Base-by-base conservation (phyloP, 2,797 vertebrate species). In the Lemur catta region DNA sequence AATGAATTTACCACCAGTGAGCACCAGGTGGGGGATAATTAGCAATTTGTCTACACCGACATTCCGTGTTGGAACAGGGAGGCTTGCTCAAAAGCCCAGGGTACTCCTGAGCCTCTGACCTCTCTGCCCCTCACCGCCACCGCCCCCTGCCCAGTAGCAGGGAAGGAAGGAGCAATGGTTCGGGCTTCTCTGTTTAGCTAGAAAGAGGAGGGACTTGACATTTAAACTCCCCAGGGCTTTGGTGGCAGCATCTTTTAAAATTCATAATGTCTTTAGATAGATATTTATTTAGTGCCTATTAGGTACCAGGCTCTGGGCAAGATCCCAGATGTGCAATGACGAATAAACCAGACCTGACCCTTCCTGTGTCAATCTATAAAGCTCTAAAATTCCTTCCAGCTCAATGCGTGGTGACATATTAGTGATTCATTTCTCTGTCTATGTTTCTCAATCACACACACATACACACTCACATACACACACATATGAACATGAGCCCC, bases 21-120 rank as follows among this genome's bases (percentile, higher is more conserved):
- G 94, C 96, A 91, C 96, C 97, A 96, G 86, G 87, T 95, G 95
- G 88, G 88, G 93, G 93, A 85, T 96, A 82, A 96, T 96, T 96
- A 91, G 96, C 86, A 33, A 88, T 91, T 86, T 85, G 76, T 75
- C 90, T 94, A n/a, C 86, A 3, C 26, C 0, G 35, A 80, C 38
- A 57, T 71, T 96, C 57, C 81, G 71, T 11, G 43, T 84, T 55
- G 57, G 50, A 85, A 14, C 6, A 35, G 78, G 59, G 63, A 3
- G 9, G 26, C 15, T 35, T 0, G 4, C 48, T 91, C 35, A 4
- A 15, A 7, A 78, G 50, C 67, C 33, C 30, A 4, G 87, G 87
- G 26, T 33, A 5, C 59, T 65, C 72, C 72, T 14, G n/a, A 38
- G 59, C 71, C 89, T 35, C 82, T 9, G n/a, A 38, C 59, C 93